Evolutionary conservation across 2,888 invertebrate species (phyloP).

Genomic region (Agonopterix heracliana): DNA sequence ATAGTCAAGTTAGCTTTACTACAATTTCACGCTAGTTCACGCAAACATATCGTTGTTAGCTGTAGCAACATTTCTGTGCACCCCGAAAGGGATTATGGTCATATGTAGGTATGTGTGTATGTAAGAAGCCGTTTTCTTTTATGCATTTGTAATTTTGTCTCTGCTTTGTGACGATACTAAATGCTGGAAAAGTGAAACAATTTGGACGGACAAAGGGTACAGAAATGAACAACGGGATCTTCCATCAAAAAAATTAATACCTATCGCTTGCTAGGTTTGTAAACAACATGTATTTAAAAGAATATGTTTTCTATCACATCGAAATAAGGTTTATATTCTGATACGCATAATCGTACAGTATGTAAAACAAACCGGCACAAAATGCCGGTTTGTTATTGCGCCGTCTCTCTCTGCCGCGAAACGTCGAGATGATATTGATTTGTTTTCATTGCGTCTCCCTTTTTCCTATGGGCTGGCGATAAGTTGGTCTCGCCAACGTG

Average conservation of each 20-base stretch:
- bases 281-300: constrained; percentile 28
- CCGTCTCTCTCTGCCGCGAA: constrained; percentile 64
- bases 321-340: constrained; percentile 39
- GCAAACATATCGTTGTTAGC: too few species aligned
- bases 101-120: too few species aligned
- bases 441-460: constrained; percentile 76
- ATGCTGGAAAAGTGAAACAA: too few species aligned
- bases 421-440: constrained; percentile 71
- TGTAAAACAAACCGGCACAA: constrained; percentile 52
- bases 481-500: constrained; percentile 54
- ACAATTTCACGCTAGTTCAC: too few species aligned
- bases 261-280: constrained; percentile 25
- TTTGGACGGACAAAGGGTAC: too few species aligned
- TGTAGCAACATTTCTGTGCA: too few species aligned
- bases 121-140: too few species aligned
- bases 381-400: constrained; percentile 73
- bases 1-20: too few species aligned
- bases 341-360: constrained; percentile 13
- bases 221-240: constrained; percentile 37
- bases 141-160: too few species aligned
- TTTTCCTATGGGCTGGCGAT: constrained; percentile 44
- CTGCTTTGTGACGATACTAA: too few species aligned
- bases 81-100: too few species aligned
- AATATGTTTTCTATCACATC: constrained; percentile 27
- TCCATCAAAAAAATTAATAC: constrained; percentile 32